Conservation (phyloP, 2,113 vertebrate species). For the Thalassarche chlororhynchos region DNA sequence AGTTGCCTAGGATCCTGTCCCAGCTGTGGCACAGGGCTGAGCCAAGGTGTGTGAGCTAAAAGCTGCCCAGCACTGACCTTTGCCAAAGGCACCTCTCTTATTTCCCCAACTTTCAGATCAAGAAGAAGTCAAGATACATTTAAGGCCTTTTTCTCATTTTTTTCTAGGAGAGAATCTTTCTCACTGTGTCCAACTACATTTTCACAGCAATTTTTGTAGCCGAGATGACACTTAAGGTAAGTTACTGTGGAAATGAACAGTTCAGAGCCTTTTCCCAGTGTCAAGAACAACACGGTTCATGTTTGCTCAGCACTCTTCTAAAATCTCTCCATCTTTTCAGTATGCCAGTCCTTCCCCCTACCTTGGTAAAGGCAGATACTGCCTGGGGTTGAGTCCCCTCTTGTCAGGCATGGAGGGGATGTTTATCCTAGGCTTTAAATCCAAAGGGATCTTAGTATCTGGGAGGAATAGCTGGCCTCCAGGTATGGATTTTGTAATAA, state of each 20-base stretch:
- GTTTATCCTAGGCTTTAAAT: neutral
- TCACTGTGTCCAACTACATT: slow-evolving; percentile 96
- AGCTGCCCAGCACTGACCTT: neutral
- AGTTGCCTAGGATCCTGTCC: neutral
- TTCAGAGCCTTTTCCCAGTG: neutral
- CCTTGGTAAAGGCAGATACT: neutral
- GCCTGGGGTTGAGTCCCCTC: neutral
- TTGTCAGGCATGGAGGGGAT: neutral
- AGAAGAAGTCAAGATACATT: neutral
- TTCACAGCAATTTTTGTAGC: slow-evolving; percentile 97
- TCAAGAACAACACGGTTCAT: neutral
- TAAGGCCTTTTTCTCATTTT: neutral
- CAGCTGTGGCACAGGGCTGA: neutral
- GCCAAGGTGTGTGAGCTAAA: neutral
- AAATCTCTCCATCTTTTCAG: neutral
- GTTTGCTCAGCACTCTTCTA: neutral
- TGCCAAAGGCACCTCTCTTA: neutral
- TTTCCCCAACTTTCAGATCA: neutral
- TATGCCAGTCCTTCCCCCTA: neutral
- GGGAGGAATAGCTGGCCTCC: neutral
- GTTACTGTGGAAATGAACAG: neutral
- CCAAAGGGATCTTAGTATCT: neutral
- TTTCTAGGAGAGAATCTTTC: slow-evolving; percentile 90
- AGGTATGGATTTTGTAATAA: neutral
- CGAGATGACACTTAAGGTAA: slow-evolving; percentile 97